These are phyloP conservation scores for Julus scandinavius DNA, from an alignment of 2,888 invertebrate genomes.

Conservation along the genomic window DNA sequence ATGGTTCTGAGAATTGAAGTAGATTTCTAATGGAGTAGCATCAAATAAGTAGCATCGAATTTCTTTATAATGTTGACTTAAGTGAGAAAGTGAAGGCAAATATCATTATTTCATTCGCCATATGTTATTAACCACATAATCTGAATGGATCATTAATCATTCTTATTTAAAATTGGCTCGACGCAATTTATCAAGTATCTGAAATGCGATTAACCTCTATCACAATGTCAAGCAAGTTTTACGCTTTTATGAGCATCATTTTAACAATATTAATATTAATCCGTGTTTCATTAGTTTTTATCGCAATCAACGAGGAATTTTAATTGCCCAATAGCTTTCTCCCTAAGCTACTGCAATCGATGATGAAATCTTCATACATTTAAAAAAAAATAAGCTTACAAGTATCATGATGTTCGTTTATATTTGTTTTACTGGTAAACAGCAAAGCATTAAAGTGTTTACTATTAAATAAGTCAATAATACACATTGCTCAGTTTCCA, in stretches of 20 bases:
- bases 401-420: background rate
- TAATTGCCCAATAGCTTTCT: background rate
- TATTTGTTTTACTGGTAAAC: background rate
- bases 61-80: background rate
- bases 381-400: background rate
- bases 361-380: background rate
- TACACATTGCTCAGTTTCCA: background rate
- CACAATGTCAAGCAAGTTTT: background rate
- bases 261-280: constrained; percentile 4
- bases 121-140: background rate
- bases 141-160: constrained; percentile 34
- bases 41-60: background rate
- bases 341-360: background rate
- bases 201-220: constrained; percentile 24
- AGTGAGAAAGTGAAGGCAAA: background rate
- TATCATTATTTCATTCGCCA: background rate
- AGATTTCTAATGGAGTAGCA: too few species aligned
- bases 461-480: background rate
- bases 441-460: constrained; percentile 18
- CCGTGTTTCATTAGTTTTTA: background rate
- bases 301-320: constrained; percentile 2
- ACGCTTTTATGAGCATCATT: background rate
- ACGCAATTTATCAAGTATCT: background rate
- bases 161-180: constrained; percentile 9
- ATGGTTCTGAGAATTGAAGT: too few species aligned